Evolutionary conservation across 2,113 vertebrate genomes (phyloP).

Genomic region (Anser brachyrhynchus): DNA sequence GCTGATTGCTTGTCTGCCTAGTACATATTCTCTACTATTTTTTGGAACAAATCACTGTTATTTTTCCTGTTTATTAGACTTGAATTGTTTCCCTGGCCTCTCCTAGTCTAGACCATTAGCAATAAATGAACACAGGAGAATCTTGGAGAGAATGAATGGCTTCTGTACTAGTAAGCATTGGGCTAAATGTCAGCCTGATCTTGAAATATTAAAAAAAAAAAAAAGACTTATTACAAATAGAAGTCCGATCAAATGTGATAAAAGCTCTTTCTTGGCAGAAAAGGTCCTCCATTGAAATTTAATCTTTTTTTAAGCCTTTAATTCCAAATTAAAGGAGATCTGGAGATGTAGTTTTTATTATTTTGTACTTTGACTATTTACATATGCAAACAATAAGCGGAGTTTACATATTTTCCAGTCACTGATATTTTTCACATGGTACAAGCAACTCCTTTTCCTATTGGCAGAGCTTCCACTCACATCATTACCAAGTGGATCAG

Average conservation of each 20-base stretch:
- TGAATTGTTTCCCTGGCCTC: background rate
- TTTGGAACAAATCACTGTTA: constrained; percentile 9
- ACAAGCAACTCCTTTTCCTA: background rate
- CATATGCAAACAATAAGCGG: background rate
- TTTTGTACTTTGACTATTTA: background rate
- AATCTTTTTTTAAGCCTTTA: background rate
- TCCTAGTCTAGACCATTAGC: constrained; percentile 1
- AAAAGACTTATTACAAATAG: background rate
- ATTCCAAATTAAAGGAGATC: background rate
- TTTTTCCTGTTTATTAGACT: background rate
- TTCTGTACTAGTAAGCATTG: background rate
- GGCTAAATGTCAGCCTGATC: background rate
- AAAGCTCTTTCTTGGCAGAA: background rate
- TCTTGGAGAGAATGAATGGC: background rate
- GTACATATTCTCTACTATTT: background rate
- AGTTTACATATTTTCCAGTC: constrained; percentile 4
- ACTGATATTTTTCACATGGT: background rate
- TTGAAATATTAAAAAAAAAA: background rate
- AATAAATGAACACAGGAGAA: background rate
- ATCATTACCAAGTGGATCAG: background rate
- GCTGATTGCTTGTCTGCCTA: background rate
- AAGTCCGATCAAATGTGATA: background rate
- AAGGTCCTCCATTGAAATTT: background rate
- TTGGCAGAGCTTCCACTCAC: background rate
- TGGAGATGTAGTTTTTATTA: background rate